Conservation (phyloP, 1,140 invertebrate species). For the Phortica variegata region DNA sequence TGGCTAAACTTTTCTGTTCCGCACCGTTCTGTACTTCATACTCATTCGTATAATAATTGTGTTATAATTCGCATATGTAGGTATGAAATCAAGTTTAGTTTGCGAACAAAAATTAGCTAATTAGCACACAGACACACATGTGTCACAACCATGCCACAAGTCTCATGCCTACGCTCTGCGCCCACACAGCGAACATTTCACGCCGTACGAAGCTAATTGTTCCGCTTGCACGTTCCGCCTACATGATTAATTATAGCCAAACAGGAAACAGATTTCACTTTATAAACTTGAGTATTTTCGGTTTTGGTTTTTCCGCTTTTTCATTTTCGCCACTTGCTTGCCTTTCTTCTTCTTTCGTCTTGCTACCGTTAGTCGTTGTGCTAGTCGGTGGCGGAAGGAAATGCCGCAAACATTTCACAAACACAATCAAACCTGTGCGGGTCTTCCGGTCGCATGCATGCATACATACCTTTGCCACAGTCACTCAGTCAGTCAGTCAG, state of each 20-base stretch:
- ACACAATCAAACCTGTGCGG: conserved; percentile 17
- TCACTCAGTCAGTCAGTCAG: too few species aligned
- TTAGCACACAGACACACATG: conserved; percentile 34
- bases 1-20: not conserved
- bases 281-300: conserved; percentile 44
- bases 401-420: conserved; percentile 51
- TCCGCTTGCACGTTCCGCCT: conserved; percentile 22
- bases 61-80: conserved; percentile 15
- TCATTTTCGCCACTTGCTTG: too few species aligned
- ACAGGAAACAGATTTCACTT: conserved; percentile 54
- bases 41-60: conserved; percentile 24
- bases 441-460: not conserved
- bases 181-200: conserved; percentile 28
- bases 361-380: conserved; percentile 1
- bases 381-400: conserved; percentile 41
- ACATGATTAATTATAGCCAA: conserved; percentile 53
- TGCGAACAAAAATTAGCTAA: conserved; percentile 29
- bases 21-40: conserved; percentile 12
- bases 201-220: conserved; percentile 37
- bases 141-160: too few species aligned
- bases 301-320: too few species aligned
- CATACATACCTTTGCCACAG: conserved; percentile 39
- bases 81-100: not conserved
- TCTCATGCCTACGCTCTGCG: too few species aligned
- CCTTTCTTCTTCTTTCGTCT: conserved; percentile 14